Conservation (phyloP, 2,797 vertebrate genomes). For the Pseudotriccus pelzelni region DNA sequence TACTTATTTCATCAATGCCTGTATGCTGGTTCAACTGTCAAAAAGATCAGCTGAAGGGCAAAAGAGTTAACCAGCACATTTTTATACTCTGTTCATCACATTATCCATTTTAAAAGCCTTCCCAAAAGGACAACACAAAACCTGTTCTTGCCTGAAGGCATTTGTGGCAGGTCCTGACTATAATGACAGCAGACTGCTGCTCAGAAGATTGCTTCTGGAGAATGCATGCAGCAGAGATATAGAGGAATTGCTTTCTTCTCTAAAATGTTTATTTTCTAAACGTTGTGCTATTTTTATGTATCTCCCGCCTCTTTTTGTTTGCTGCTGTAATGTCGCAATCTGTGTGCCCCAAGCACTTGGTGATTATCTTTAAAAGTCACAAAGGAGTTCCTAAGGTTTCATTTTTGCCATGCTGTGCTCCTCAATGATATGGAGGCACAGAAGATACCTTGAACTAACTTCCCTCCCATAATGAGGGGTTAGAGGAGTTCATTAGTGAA, state of each 20-base stretch:
- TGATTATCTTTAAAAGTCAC: background rate
- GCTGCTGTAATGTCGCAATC: background rate
- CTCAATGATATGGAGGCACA: background rate
- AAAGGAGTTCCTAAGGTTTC: background rate
- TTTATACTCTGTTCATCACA: background rate
- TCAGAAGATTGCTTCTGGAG: background rate
- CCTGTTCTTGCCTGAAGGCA: background rate
- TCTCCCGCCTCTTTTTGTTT: background rate
- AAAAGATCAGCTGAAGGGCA: background rate
- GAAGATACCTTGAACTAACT: background rate
- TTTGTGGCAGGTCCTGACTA: background rate
- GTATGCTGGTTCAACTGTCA: background rate
- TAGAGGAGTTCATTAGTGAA: background rate
- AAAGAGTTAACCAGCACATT: background rate
- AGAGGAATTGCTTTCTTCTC: background rate
- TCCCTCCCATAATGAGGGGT: background rate
- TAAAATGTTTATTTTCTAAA: background rate
- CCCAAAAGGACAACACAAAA: background rate
- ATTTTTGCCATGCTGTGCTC: background rate
- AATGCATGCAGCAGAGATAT: background rate
- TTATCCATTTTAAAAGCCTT: background rate
- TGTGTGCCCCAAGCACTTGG: background rate
- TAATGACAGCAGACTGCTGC: background rate
- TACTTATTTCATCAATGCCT: background rate
- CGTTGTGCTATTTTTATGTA: background rate